Evolutionary conservation across 1,140 invertebrate genomes (phyloP), one percentile per base, ranked within the genome.

Genomic region (Orussus abietinus): DNA sequence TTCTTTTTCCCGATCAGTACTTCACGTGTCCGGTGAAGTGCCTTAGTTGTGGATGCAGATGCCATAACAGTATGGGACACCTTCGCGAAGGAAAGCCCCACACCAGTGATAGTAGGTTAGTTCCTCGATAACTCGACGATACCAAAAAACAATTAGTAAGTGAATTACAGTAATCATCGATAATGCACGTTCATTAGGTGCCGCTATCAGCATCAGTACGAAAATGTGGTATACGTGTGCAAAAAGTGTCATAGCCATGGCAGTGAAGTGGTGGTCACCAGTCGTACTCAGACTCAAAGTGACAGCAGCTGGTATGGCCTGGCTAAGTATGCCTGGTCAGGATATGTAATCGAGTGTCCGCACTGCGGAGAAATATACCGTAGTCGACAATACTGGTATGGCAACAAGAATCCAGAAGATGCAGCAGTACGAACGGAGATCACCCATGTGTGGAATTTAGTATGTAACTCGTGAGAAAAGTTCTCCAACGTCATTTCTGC

Each of bases 371-470:
- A 90, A 49, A 90, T 91, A 44, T 90, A 88, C 62, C 74, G 84
- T 30, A 87, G 85, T 61, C 75, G 87, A 6, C 82, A 91, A 56
- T 85, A 86, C 61, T 93, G 89, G 90, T 91, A 85, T 65, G 88
- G 88, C 1, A 92, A 92, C 62, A 81, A 83, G 51, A 77, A 81
- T 52, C 83, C 87, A 1, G 85, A 89, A 59, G 80, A 83, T 33
- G 66, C 71, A 9, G 79, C 78, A 6, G 82, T 86, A 5, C 67
- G 79, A 40, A 79, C 77, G 4, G 85, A 90, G 67, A 81, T 87
- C 9, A 77, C 79, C 22, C 88, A 91, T 57, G 81, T 90, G n/a
- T 91, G 88, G 88, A 83, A 81, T 46, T 79, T 79, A 63, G 85
- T 86, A 76, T 66, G 68, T 75, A 15, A 45, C 21, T n/a, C n/a